Base-by-base conservation (phyloP, 2,888 invertebrate species). In the Parnassius orleans region DNA sequence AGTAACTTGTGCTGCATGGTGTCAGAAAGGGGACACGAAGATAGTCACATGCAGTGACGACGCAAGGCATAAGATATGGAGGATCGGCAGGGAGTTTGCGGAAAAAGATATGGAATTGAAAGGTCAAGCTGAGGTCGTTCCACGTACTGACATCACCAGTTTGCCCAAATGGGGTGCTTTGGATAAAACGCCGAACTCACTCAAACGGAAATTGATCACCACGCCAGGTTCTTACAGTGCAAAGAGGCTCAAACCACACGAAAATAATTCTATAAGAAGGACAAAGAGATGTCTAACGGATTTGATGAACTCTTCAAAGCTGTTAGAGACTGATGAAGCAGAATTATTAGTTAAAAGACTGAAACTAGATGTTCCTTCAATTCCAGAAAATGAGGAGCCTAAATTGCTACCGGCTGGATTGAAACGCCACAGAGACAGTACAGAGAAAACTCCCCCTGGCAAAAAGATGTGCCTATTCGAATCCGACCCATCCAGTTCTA, bases 1-100 rank as follows among this genome's bases (percentile, higher is more conserved):
- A 90, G 98, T 98, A 0, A 97, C 97, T 0, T 95, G 96, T 77
- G 96, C 97, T 1, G 95, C 96, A 1, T 98, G 97, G 97, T 94
- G 95, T 69, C 86, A 81, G 59, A 80, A 83, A 10, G 92, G 93
- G 9, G 93, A 94, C 76, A 81, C 90, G 15, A 93, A 93, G 79
- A 83, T 97, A 53, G 95, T 96, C 12, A 97, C 97, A 0, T 96
- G 97, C 81, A 95, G 96, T 56, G 97, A 97, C 79, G 97, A 97
- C 86, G 95, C 95, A 11, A 87, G 94, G 0, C 95, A 96, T 79
- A 94, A 94, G 83, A 92, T 96, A 58, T 97, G 96, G 96, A 91
- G 94, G 54, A 84, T 96, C 48, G 94, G 94, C 0, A 81, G 82
- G 1, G 93, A 93, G 69, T 73, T 86, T 15, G 74, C 79, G 78